phyloP scores from a whole-genome alignment of 2,888 invertebrate genomes.

The Ptycholaimellus sp. region DNA sequence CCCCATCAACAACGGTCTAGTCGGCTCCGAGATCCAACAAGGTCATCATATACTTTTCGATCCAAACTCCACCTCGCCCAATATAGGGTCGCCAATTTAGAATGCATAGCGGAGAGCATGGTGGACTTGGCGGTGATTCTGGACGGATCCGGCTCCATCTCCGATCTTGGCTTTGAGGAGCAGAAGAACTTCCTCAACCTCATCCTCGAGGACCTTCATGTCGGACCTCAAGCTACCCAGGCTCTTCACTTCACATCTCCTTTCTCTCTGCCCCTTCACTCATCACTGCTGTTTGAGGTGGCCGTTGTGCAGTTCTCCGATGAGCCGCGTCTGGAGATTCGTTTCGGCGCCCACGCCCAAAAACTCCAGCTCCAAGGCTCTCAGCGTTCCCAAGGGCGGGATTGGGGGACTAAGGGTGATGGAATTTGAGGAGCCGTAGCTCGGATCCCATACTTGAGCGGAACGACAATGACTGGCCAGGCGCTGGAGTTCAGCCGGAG shows the following conservation, averaged over 20 bases:
- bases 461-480: conserved; percentile 22
- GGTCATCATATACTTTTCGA: conserved; percentile 9
- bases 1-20: conserved; percentile 20
- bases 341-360: background rate
- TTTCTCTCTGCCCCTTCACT: no score
- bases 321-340: conserved; percentile 22
- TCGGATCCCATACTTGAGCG: conserved; percentile 17
- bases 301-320: conserved; percentile 27
- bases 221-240: no score
- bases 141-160: conserved; percentile 27
- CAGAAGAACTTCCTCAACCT: conserved; percentile 12
- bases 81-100: conserved; percentile 8
- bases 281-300: no score
- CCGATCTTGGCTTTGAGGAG: conserved; percentile 13
- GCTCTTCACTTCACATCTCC: no score
- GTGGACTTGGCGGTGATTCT: conserved; percentile 27
- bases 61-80: background rate
- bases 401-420: conserved; percentile 19
- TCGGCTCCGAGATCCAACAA: conserved; percentile 20
- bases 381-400: no score
- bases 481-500: conserved; percentile 16
- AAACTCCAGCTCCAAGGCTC: no score
- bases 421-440: conserved; percentile 2
- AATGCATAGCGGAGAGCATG: conserved; percentile 18
- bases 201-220: conserved; percentile 15